These are phyloP conservation scores for Heliconius charithonia DNA, from an alignment of 2,888 invertebrate species.

Conservation along the genomic window DNA sequence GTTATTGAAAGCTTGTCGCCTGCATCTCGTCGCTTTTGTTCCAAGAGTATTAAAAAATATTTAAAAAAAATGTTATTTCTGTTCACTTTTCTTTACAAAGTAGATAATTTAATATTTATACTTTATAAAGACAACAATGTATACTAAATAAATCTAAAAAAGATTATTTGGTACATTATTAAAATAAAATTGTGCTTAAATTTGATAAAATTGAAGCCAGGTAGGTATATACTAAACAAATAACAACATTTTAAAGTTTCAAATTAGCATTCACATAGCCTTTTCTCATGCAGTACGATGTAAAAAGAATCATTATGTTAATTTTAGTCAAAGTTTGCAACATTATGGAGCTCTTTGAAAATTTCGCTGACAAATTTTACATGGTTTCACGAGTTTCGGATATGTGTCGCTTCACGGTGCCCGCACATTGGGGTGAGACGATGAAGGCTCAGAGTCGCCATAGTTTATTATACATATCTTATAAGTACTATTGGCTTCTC, in stretches of 20 bases:
- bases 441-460: slow-evolving; percentile 16
- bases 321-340: slow-evolving; percentile 22
- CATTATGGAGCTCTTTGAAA: slow-evolving; percentile 30
- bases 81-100: no score
- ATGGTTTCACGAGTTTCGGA: slow-evolving; percentile 30
- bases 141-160: not conserved
- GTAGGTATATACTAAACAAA: not conserved
- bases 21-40: not conserved
- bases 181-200: not conserved
- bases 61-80: not conserved
- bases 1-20: slow-evolving; percentile 15
- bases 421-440: slow-evolving; percentile 15
- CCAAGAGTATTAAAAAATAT: slow-evolving; percentile 11
- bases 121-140: no score
- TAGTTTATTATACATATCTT: not conserved
- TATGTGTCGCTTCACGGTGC: slow-evolving; percentile 30
- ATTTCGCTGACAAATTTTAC: slow-evolving; percentile 32
- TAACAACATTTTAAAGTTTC: not conserved
- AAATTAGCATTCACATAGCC: slow-evolving; percentile 13
- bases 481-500: not conserved
- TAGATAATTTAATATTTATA: no score
- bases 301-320: slow-evolving; percentile 17
- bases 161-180: not conserved
- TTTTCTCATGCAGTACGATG: slow-evolving; percentile 4
- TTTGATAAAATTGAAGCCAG: not conserved